Evolutionary conservation across 2,113 vertebrate genomes (phyloP).

Genomic region (Peromyscus maniculatus): DNA sequence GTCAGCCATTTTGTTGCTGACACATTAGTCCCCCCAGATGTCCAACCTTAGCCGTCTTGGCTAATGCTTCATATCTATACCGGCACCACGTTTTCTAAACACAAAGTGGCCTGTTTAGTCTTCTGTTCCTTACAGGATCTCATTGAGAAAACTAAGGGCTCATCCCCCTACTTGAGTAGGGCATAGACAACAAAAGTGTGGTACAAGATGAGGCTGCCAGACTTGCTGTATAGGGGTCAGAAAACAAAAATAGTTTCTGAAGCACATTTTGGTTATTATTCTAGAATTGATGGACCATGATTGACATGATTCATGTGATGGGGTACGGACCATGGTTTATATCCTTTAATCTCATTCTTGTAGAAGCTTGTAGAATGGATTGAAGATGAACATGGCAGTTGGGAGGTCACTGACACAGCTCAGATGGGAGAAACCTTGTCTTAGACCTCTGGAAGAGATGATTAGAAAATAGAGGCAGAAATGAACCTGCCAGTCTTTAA

Average conservation of each 20-base stretch:
- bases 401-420: background rate
- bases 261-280: background rate
- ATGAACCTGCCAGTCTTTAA: background rate
- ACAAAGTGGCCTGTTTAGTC: too few relatives aligned
- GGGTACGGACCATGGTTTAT: background rate
- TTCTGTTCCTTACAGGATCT: background rate
- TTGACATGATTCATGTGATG: background rate
- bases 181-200: background rate
- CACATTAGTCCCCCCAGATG: background rate
- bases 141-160: background rate
- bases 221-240: background rate
- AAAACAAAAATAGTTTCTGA: background rate
- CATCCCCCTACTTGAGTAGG: background rate
- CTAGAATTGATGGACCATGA: background rate
- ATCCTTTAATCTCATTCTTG: background rate
- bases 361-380: background rate
- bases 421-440: too few relatives aligned
- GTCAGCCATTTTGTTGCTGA: background rate
- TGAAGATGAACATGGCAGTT: background rate
- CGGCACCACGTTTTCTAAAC: background rate
- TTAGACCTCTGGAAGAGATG: background rate
- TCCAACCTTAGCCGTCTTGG: background rate
- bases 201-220: background rate
- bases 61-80: background rate
- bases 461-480: rapidly evolving